Conservation (phyloP, 2,888 invertebrate genomes). For the Agonopterix arenella region DNA sequence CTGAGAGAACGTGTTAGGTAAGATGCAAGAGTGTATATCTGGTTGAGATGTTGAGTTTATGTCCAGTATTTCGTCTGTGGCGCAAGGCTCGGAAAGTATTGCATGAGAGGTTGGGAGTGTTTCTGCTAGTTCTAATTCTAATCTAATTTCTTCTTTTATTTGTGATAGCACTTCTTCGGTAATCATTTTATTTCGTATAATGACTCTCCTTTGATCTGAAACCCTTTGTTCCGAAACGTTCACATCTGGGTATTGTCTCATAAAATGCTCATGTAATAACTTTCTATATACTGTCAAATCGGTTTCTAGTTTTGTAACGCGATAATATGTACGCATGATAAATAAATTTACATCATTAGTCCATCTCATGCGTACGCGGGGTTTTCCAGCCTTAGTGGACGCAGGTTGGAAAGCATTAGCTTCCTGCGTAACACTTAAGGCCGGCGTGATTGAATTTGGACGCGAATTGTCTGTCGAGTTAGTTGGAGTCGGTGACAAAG, state of each 20-base stretch:
- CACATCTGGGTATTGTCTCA: slow-evolving; percentile 11
- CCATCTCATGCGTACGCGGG: not conserved
- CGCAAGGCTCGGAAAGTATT: too few species aligned
- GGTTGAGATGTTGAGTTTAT: not conserved
- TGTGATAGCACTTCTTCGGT: too few species aligned
- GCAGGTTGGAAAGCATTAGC: not conserved
- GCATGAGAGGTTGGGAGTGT: not conserved
- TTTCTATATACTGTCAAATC: slow-evolving; percentile 8
- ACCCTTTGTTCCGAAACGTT: too few species aligned
- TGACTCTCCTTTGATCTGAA: too few species aligned
- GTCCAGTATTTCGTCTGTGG: not conserved
- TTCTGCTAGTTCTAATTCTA: not conserved
- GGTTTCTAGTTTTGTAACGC: slow-evolving; percentile 9
- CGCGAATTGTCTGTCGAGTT: not conserved
- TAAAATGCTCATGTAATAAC: slow-evolving; percentile 11
- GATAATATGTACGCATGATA: slow-evolving; percentile 11
- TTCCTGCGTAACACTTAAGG: not conserved
- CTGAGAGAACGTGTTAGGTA: not conserved
- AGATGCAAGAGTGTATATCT: not conserved
- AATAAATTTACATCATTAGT: too few species aligned
- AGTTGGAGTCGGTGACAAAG: not conserved
- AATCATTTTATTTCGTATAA: too few species aligned
- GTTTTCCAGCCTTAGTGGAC: slow-evolving; percentile 19
- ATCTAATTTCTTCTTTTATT: too few species aligned
- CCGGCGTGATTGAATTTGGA: not conserved